Conservation (phyloP, 2,113 vertebrate genomes). For the Eudorcas thomsonii region DNA sequence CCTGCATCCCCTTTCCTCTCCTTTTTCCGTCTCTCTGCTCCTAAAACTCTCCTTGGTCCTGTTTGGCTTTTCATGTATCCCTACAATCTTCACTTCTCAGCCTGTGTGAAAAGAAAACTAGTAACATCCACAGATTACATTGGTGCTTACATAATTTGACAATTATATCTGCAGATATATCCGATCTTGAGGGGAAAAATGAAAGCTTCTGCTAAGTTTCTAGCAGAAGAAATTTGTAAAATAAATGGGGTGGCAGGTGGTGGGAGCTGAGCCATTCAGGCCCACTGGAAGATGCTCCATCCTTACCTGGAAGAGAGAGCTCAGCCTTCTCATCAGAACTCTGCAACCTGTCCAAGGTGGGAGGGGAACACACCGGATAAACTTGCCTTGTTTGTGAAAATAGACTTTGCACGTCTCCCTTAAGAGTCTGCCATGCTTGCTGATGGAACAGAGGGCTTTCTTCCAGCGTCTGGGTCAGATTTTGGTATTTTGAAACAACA, state of each 20-base stretch:
- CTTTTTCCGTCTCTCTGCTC: background rate
- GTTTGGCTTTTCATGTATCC: background rate
- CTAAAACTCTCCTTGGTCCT: background rate
- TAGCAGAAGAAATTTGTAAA: background rate
- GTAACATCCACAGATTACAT: background rate
- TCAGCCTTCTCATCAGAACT: background rate
- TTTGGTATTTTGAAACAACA: background rate
- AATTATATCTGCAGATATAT: slow-evolving; percentile 29
- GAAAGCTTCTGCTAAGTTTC: background rate
- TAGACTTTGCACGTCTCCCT: background rate
- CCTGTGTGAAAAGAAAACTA: slow-evolving; percentile 37
- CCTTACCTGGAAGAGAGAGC: background rate
- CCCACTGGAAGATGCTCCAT: background rate
- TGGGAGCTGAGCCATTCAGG: background rate
- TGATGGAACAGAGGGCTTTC: background rate
- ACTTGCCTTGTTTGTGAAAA: background rate
- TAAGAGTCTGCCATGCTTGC: background rate
- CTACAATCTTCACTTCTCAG: background rate
- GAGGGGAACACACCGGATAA: accelerated
- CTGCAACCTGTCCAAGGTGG: background rate
- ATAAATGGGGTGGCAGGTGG: background rate
- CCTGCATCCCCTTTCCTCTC: no score
- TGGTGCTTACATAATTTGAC: slow-evolving; percentile 29
- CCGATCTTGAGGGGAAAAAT: slow-evolving; percentile 10
- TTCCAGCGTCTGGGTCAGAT: background rate